Evolutionary conservation across 2,797 vertebrate genomes (phyloP), one percentile per base, ranked within the genome.

Genomic region (Australoheros facetus): DNA sequence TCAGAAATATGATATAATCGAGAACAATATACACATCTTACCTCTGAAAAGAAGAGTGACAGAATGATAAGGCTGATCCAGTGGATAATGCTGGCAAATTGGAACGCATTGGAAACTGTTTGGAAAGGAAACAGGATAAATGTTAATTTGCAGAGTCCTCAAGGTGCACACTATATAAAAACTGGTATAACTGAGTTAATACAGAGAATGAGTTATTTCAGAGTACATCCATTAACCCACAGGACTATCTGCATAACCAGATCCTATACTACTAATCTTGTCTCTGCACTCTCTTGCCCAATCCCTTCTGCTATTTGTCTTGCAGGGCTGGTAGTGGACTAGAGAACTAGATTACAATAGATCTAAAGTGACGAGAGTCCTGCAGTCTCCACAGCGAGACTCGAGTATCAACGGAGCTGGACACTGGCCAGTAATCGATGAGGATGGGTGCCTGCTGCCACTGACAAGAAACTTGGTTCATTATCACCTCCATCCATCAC

Each of bases 41-140:
- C 98, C 97, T 99, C 98, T 82, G 98, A 97, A 96, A 99, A 99
- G 95, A 99, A 99, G 90, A 98, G 93, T 12, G 97, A 99, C 57
- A 99, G 96, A 90, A 99, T 98, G 93, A 97, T 95, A 87, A 99
- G 97, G 91, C 98, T 99, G 95, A 99, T 97, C 98, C 98, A 99
- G 93, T 99, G 98, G 93, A 99, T 97, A 85, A 98, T 91, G 86
- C 97, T 96, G 73, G 98, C 98, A 92, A 99, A 99, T 92, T 99
- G 98, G 87, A 97, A 97, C 60, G 97, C 98, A 81, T 96, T 99
- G 93, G 97, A 96, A 96, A 99, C 98, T 99, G 95, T 73, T 64
- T 37, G 83, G 56, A 90, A 16, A 89, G 51, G 78, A 80, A 32
- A 84, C 1, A 1, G 48, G 55, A 58, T 57, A 51, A 79, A 83